Evolutionary conservation across 53 echinoderm and acorn worm species (phyloP), one percentile per base, ranked within the genome.

Genomic region (Patiria pectinifera): DNA sequence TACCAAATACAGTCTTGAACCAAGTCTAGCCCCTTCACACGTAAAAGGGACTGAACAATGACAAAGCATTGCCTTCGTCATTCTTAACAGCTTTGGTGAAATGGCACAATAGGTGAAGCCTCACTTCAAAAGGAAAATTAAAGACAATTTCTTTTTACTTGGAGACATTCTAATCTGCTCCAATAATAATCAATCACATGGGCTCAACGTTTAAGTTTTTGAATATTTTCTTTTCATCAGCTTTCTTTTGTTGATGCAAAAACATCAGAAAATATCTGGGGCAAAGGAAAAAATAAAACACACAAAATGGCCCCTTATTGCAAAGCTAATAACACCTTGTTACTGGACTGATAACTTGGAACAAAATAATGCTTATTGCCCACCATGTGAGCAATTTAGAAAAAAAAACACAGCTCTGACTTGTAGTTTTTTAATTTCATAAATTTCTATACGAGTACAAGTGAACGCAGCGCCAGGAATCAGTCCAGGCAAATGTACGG

Each of bases 401-500:
- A 43, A 43, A 24, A 3, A 76, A 25, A 76, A 19, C 21, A 19
- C 11, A 4, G 19, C 6, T 15, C 19, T 66, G 66, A 43, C 47
- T 45, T 45, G 11, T 79, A 45, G 16, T 45, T 11, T 79, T 79
- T 79, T 79, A 14, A 79, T 79, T 45, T 79, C 4, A 74, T 74
- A 74, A 23, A n/a, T 74, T 74, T 74, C 19, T n/a, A 4, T 9
- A 74, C 4, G 74, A 22, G 22, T 74, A 24, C 74, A 3, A 22
- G 22, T 23, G 11, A 74, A 74, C 11, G 24, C 23, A 74, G 23
- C 24, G 13, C 16, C 47, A 47, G 14, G 47, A 79, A 90, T 88
- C 84, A 97, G 82, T 97, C 97, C 46, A 97, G 78, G 87, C 95
- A 95, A 79, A 99, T 96, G 92, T 99, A 99, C 3, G 99, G 99